Evolutionary conservation across 2,113 vertebrate species (phyloP).

Genomic region (Dissostichus mawsoni): DNA sequence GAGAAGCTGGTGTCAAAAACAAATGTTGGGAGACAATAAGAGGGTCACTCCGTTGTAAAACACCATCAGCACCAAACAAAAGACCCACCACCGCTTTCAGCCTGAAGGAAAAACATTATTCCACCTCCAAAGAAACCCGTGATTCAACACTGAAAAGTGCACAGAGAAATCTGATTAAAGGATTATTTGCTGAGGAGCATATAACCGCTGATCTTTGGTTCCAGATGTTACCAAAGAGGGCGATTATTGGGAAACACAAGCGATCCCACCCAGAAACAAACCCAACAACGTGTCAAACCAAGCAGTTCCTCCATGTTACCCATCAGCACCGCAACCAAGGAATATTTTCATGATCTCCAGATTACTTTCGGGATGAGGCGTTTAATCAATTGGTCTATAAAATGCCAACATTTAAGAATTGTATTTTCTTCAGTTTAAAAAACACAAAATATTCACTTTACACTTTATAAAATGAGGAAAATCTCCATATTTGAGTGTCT

Average conservation of each 20-base stretch:
- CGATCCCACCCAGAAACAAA: neutral
- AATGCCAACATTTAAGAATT: too few relatives aligned
- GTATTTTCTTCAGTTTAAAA: too few relatives aligned
- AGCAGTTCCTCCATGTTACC: neutral
- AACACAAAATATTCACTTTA: too few relatives aligned
- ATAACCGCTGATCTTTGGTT: neutral
- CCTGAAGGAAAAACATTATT: neutral
- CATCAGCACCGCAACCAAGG: too few relatives aligned
- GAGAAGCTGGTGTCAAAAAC: slow-evolving; percentile 16
- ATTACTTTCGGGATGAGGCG: too few relatives aligned
- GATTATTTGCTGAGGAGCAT: neutral
- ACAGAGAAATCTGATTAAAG: neutral
- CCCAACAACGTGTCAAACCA: neutral
- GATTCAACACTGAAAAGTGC: neutral
- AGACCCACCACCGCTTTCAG: slow-evolving; percentile 25
- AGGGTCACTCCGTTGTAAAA: neutral
- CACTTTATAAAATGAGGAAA: too few relatives aligned
- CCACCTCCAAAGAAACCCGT: neutral
- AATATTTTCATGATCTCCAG: too few relatives aligned
- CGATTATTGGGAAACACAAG: neutral
- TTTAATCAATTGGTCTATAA: too few relatives aligned
- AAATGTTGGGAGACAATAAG: neutral
- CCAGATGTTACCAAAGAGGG: neutral
- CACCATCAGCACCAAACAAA: neutral
- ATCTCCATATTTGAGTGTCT: too few relatives aligned